Evolutionary conservation across 2,888 invertebrate genomes (phyloP), one percentile per base, ranked within the genome.

Genomic region (Drosophila infuscata): DNA sequence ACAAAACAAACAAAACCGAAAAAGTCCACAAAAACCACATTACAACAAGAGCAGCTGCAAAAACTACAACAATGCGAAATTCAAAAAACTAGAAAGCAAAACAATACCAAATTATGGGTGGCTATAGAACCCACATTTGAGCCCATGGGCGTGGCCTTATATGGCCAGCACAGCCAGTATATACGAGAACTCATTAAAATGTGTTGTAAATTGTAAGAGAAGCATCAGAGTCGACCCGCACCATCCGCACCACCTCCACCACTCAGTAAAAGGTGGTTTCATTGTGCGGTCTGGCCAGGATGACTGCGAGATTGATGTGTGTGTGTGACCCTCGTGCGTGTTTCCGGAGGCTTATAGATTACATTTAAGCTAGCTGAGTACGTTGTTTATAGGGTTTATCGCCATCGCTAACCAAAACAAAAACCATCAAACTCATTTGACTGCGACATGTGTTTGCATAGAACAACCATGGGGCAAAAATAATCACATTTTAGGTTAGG

Each of bases 1-100:
- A 71, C 89, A 89, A 68, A 83, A 72, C 84, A 84, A 85, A 89
- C 84, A 87, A 79, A 85, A 83, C 81, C 84, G 61, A 87, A 81
- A 89, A 84, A 79, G 78, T 78, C 67, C 38, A 59, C 58, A 43
- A 65, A 74, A 81, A 81, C 81, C 79, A 35, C 79, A 79, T 35
- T 41, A 56, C 59, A 80, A 49, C 61, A 77, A 63, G 67, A 74
- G 66, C 54, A 62, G 56, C 69, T 66, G 63, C 25, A 65, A 62
- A 9, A 54, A 60, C 64, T 32, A 57, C 57, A 57, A 53, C 35
- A 53, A 38, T 35, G 43, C 29, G 36, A 64, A 69, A 72, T 63
- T 65, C 53, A 59, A 63, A 76, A 56, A 38, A 69, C 75, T 65
- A 59, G 59, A 74, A 77, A 68, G 75, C 78, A 78, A 78, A 78